Base-by-base conservation (phyloP, 2,113 vertebrate species). In the Cyprinodon variegatus region DNA sequence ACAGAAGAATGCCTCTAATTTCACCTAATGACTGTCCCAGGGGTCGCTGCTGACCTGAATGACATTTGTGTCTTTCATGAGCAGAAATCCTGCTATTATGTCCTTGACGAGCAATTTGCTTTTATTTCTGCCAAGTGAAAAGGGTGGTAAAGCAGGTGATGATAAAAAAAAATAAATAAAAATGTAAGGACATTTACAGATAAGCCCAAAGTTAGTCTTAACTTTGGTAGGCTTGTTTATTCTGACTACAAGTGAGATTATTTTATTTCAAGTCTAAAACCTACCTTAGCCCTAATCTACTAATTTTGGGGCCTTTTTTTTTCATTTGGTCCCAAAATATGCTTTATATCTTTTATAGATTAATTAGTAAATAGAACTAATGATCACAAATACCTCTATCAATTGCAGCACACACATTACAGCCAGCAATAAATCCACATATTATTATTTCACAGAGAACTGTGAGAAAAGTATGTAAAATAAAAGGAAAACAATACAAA, bases 11-110 rank as follows among this genome's bases (percentile, higher is more conserved):
- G 65, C 14, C 60, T 86, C 85, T 88, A 71, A 91, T 90, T 89
- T 89, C 78, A 71, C 77, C 73, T 84, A 89, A 90, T 91, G 77
- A 88, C 84, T 65, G 77, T 86, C 86, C 70, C 78, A 73, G 83
- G 64, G 20, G 76, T 79, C 79, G 77, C 46, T 22, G 68, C 68
- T 76, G 86, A 91, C 83, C 90, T 74, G 72, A 69, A 82, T 83
- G 87, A 86, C 87, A 89, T 88, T 79, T 53, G 73, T 48, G 76
- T 66, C 79, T 86, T 87, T 87, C 68, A 83, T 65, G 69, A 76
- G 79, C 39, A 73, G 84, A 86, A 86, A 79, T 72, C 76, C 68
- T 63, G 79, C 53, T 53, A 69, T 86, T 81, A 82, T 83, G 84
- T 86, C 74, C 74, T 39, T 72, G 83, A 86, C 77, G 70, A 79